Percentiles rank a stretch among this genome's conserved stretches.
Evolutionary conservation across 2,888 invertebrate species (phyloP).

Genomic region (Bombyx huttoni): DNA sequence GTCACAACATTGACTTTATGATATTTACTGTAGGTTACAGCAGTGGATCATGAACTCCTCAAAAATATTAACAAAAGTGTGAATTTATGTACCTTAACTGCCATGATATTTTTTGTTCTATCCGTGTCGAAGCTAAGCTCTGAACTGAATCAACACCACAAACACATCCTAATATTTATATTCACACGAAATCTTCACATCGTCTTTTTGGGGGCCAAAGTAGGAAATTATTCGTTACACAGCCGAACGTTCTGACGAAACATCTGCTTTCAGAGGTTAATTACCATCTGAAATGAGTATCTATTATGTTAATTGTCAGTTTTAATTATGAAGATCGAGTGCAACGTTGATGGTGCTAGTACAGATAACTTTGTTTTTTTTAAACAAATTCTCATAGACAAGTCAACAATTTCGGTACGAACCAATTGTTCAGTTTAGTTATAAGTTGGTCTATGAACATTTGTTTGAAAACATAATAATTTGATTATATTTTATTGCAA

Average conservation of each 20-base stretch:
- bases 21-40: too few relatives aligned
- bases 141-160: slow-evolving; percentile 28
- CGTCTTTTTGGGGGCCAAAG: slow-evolving; percentile 42
- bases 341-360: slow-evolving; percentile 23
- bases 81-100: slow-evolving; percentile 33
- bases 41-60: too few relatives aligned
- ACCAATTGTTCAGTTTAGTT: too few relatives aligned
- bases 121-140: slow-evolving; percentile 13
- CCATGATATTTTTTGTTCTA: slow-evolving; percentile 27
- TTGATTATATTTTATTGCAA: too few relatives aligned
- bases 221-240: slow-evolving; percentile 25
- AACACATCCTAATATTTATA: slow-evolving; percentile 41
- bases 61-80: too few relatives aligned
- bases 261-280: slow-evolving; percentile 30
- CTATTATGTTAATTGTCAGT: slow-evolving; percentile 31
- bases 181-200: slow-evolving; percentile 27
- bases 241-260: slow-evolving; percentile 24
- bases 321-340: slow-evolving; percentile 21
- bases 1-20: too few relatives aligned
- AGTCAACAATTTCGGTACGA: background rate
- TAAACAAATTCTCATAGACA: background rate
- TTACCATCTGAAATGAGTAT: slow-evolving; percentile 26
- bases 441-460: too few relatives aligned
- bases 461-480: too few relatives aligned
- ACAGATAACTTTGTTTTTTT: slow-evolving; percentile 1